These are phyloP conservation scores for Oncorhynchus mykiss DNA, from an alignment of 2,113 vertebrate genomes.

Conservation along the genomic window DNA sequence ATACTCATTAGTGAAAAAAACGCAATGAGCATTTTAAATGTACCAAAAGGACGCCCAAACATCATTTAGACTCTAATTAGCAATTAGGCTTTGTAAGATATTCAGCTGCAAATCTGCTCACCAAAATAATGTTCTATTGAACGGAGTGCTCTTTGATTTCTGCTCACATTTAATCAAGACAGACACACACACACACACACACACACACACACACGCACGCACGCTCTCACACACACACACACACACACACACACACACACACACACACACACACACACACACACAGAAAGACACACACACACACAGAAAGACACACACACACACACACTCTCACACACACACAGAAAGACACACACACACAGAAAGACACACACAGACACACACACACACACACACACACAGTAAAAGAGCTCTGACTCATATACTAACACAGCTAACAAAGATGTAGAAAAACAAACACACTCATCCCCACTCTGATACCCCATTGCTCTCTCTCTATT, in stretches of 20 bases:
- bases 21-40: constrained; percentile 25
- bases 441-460: background rate
- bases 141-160: constrained; percentile 3
- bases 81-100: constrained; percentile 35
- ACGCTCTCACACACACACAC: background rate
- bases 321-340: background rate
- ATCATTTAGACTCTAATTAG: constrained; percentile 49
- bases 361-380: background rate
- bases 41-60: constrained; percentile 30
- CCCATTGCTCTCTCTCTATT: constrained; percentile 26
- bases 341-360: background rate
- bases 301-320: background rate
- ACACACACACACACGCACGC: background rate
- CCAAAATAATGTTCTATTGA: constrained; percentile 10
- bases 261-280: background rate
- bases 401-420: too few relatives aligned
- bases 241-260: background rate
- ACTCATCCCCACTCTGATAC: background rate
- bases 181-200: background rate
- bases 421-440: too few relatives aligned
- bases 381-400: background rate
- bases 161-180: constrained; percentile 17
- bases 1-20: constrained; percentile 21
- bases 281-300: background rate
- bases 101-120: constrained; percentile 25